Conservation (phyloP, 2,888 invertebrate species). For the Cheilosia variabilis region DNA sequence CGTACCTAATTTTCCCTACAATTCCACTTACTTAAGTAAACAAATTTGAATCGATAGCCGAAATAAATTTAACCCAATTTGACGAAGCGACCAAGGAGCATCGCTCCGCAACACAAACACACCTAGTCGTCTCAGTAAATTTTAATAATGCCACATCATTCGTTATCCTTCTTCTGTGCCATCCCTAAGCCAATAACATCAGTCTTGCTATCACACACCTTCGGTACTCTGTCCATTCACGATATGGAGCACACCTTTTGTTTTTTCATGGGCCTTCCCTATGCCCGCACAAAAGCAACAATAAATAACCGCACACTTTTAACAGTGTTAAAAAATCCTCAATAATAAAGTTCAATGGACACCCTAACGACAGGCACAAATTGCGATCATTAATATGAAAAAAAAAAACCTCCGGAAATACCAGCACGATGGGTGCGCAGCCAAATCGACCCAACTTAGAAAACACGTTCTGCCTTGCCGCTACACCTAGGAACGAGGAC, state of each 20-base stretch:
- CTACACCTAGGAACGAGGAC: constrained; percentile 39
- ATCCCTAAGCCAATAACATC: constrained; percentile 69
- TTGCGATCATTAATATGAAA: constrained; percentile 66
- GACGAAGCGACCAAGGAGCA: constrained; percentile 41
- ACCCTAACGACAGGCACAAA: constrained; percentile 74
- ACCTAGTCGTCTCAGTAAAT: constrained; percentile 72
- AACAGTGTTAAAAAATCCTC: constrained; percentile 72
- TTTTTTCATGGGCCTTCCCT: constrained; percentile 33
- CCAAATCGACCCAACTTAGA: constrained; percentile 25
- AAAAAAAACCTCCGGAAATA: constrained; percentile 40
- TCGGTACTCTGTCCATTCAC: constrained; percentile 2
- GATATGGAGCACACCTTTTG: constrained; percentile 57
- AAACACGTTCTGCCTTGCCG: constrained; percentile 29
- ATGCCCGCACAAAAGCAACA: constrained; percentile 38
- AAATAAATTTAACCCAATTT: constrained; percentile 69
- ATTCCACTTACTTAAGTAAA: constrained; percentile 3
- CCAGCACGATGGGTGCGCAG: constrained; percentile 39
- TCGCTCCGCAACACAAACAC: constrained; percentile 37
- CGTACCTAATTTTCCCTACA: neutral
- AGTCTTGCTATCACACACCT: constrained; percentile 58
- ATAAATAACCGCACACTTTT: constrained; percentile 73
- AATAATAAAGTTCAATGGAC: constrained; percentile 74
- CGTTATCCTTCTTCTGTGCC: constrained; percentile 61
- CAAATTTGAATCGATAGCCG: constrained; percentile 58
- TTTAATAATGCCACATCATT: constrained; percentile 72